A percentile compares a stretch with the other conserved stretches of the same genome.
Conservation (phyloP, 2,113 vertebrate genomes). For the crab-eating macaque (Macaca fascicularis) region T2T-MFA8v1.1 NC_088387.1:96699501-96700000, state of each 20-base stretch:
- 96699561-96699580: conserved; percentile 10
- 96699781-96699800: background rate
- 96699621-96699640: background rate
- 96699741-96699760: background rate
- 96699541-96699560: background rate
- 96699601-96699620: background rate
- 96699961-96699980: background rate
- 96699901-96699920: too few relatives aligned
- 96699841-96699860: background rate
- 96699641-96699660: background rate
- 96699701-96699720: background rate
- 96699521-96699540: background rate
- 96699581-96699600: background rate
- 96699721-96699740: background rate
- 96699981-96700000: background rate
- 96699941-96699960: background rate
- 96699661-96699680: background rate
- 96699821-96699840: background rate
- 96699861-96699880: background rate
- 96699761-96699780: background rate
- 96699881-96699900: background rate
- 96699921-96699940: too few relatives aligned
- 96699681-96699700: background rate
- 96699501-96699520: background rate
- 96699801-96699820: background rate